These are phyloP conservation scores for Epizoanthus fatuus DNA, from an alignment of 92 coral and sea anemone species.

Conservation along the genomic window DNA sequence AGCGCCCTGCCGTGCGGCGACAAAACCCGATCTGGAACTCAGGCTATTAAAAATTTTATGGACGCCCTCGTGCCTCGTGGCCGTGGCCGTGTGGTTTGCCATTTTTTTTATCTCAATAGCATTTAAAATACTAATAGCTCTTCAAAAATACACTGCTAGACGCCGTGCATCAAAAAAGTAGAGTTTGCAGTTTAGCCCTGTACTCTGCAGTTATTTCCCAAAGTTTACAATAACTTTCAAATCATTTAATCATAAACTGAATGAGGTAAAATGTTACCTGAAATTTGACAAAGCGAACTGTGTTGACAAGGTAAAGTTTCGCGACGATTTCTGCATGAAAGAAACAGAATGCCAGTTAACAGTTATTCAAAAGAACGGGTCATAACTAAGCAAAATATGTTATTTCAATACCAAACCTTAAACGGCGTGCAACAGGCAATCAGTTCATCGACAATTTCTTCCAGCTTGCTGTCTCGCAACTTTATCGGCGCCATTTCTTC, in stretches of 20 bases:
- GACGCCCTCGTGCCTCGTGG: too few relatives aligned
- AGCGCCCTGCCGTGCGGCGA: too few relatives aligned
- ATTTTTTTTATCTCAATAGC: too few relatives aligned
- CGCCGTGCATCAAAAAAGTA: too few relatives aligned
- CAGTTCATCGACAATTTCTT: constrained; percentile 66
- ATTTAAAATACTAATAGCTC: too few relatives aligned
- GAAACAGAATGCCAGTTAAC: neutral
- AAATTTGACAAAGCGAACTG: constrained; percentile 93
- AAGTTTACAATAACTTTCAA: too few relatives aligned
- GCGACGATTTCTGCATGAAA: constrained; percentile 77
- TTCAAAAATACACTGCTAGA: too few relatives aligned
- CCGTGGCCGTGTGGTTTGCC: too few relatives aligned
- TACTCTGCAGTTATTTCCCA: too few relatives aligned
- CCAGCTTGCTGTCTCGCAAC: constrained; percentile 75
- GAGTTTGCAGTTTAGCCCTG: too few relatives aligned
- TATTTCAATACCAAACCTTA: constrained; percentile 56
- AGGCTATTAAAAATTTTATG: too few relatives aligned
- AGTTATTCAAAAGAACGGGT: neutral
- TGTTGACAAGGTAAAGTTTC: constrained; percentile 78
- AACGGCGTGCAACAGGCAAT: constrained; percentile 70
- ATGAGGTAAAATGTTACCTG: constrained; percentile 69
- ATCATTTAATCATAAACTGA: neutral
- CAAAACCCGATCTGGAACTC: too few relatives aligned
- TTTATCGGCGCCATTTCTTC: constrained; percentile 93
- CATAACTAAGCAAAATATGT: neutral